These are phyloP conservation scores for Acronicta leporina DNA, from an alignment of 2,888 invertebrate genomes.

Conservation along the genomic window DNA sequence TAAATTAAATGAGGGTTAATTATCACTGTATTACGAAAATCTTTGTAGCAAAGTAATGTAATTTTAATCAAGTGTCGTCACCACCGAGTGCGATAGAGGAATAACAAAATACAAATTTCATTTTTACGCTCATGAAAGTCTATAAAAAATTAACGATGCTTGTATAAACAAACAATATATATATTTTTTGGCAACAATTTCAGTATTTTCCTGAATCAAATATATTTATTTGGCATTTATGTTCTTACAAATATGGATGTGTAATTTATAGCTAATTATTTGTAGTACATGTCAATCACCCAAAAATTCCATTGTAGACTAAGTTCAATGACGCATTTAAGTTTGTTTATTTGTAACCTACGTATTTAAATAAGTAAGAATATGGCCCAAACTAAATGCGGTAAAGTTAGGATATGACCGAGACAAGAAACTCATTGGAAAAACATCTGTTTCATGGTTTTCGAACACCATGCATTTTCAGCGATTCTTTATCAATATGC, in stretches of 20 bases:
- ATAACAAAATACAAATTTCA: constrained; percentile 50
- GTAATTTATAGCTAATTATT: constrained; percentile 25
- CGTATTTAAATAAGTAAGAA: constrained; percentile 15
- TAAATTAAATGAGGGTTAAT: background rate
- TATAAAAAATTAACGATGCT: constrained; percentile 59
- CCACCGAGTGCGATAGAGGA: constrained; percentile 27
- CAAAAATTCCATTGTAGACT: constrained; percentile 19
- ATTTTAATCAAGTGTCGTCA: constrained; percentile 22
- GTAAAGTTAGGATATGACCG: background rate
- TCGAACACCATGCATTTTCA: background rate
- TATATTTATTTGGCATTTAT: constrained; percentile 51
- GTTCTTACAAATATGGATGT: constrained; percentile 21
- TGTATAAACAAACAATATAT: constrained; percentile 42
- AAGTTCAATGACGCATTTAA: constrained; percentile 28
- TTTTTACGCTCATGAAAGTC: constrained; percentile 55
- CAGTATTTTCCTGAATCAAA: constrained; percentile 47
- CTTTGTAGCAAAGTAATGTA: background rate
- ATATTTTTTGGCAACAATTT: constrained; percentile 53
- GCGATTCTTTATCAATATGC: background rate
- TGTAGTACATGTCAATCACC: constrained; percentile 32
- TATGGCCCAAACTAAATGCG: background rate
- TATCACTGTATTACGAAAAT: background rate
- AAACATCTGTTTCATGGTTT: constrained; percentile 2
- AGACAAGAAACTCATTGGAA: constrained; percentile 22
- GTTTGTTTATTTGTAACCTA: constrained; percentile 10